phyloP scores from a whole-genome alignment of 2,113 vertebrate species.

The Anthoscopus minutus region DNA sequence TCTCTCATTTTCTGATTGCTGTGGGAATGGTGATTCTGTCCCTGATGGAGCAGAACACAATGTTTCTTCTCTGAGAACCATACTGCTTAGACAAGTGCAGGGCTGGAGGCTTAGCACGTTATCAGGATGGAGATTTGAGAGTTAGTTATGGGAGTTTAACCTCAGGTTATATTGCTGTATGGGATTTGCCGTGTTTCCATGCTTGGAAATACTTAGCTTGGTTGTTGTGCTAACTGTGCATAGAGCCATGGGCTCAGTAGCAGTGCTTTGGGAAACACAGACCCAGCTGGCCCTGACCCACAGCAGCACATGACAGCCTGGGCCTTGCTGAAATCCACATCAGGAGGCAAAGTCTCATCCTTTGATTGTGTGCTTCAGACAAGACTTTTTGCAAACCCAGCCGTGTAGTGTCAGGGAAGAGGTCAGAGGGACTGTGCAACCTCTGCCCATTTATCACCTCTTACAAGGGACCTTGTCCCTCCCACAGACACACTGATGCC shows the following conservation, averaged over 20 bases:
- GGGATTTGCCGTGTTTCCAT: not conserved
- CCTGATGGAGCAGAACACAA: constrained; percentile 33
- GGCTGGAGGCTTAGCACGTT: not conserved
- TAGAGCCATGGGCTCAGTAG: not conserved
- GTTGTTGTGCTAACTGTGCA: not conserved
- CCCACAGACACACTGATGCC: not conserved
- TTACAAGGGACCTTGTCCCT: not conserved
- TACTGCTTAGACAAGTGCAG: not conserved
- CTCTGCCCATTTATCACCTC: not conserved
- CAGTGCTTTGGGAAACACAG: not conserved
- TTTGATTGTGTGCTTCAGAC: not conserved
- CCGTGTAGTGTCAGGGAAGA: not conserved
- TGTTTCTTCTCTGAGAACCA: not conserved
- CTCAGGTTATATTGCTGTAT: not conserved
- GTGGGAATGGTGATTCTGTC: constrained; percentile 35
- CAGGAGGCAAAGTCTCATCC: not conserved
- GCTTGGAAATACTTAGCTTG: not conserved
- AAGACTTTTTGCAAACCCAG: not conserved
- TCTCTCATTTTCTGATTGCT: constrained; percentile 62
- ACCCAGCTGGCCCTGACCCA: not conserved
- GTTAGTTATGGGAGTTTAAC: not conserved
- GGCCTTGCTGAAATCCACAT: not conserved
- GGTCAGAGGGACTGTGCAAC: not conserved
- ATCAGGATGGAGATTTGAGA: not conserved
- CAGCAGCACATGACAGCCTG: not conserved